Conservation (phyloP, 1,140 invertebrate species). For the Pinna nobilis region DNA sequence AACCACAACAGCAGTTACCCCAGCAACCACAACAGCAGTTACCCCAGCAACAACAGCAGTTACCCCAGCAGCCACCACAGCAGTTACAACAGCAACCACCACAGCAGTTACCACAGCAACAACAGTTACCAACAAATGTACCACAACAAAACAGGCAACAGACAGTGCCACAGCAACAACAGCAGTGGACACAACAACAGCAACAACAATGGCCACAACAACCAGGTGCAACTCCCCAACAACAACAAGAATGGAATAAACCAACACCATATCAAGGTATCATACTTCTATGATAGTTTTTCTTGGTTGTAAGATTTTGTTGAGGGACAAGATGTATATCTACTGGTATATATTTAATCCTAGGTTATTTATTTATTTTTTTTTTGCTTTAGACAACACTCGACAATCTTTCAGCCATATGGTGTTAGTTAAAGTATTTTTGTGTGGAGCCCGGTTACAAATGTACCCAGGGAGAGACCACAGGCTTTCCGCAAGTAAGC, state of each 20-base stretch:
- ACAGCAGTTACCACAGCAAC: neutral
- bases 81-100: slow-evolving; percentile 15
- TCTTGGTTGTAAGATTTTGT: neutral
- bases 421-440: neutral
- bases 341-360: no score
- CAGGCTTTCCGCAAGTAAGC: no score
- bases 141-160: slow-evolving; percentile 18
- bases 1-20: slow-evolving; percentile 8
- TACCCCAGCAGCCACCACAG: slow-evolving; percentile 6
- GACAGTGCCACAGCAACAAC: neutral
- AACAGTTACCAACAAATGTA: neutral
- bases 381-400: neutral
- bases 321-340: no score
- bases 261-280: neutral
- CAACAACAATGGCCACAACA: slow-evolving; percentile 30
- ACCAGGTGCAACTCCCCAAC: neutral
- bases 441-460: no score
- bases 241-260: slow-evolving; percentile 45
- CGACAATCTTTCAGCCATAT: neutral
- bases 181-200: neutral
- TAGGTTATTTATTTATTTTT: neutral
- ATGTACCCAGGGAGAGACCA: no score
- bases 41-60: slow-evolving; percentile 32
- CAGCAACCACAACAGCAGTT: slow-evolving; percentile 25
- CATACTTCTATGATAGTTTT: neutral